Evolutionary conservation across 2,113 vertebrate genomes (phyloP), one percentile per base, ranked within the genome.

Genomic region (Lagopus leucura): DNA sequence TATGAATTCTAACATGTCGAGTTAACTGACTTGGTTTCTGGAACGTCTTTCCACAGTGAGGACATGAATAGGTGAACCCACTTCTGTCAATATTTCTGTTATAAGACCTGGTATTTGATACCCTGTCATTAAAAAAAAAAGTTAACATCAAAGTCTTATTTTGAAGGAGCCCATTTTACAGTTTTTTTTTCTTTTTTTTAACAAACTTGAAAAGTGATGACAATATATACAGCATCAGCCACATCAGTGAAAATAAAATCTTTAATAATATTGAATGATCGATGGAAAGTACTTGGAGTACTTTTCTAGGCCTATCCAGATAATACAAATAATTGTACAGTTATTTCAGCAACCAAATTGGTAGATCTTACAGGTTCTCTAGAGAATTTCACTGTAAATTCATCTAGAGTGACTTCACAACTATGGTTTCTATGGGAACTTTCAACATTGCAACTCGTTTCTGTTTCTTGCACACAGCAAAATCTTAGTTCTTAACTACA

Each of bases 11-110:
- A 52, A 99, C 97, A 60, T 99, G 99, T 64, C 99, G 97, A 6
- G 99, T 99, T 77, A 99, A 97, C 94, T 99, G 99, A 87, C 99
- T 99, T 1, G 99, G 99, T 87, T 99, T 99, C 82, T 99, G 99
- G 93, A 99, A 99, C 1, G 99, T 98, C 93, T 99, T 99, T 61
- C 98, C 99, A 50, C 99, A 99, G 96, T 99, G 99, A 36, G 99
- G 98, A 97, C 99, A 99, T 11, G 98, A 98, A 95, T 99, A 99
- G 4, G 99, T 98, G 97, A 99, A 99, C 11, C 99, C 98, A 82
- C 98, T 99, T 90, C 99, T 98, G 95, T 99, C 99, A 25, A 99
- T 98, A 87, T 98, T 99, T 96, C 98, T 98, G 88, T 99, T 99
- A 67, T 99, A 99, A 88, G 99, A 99, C 95, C 99, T 98, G n/a